Base-by-base conservation (phyloP, 2,888 invertebrate species). In the Mimumesa dahlbomi region DNA sequence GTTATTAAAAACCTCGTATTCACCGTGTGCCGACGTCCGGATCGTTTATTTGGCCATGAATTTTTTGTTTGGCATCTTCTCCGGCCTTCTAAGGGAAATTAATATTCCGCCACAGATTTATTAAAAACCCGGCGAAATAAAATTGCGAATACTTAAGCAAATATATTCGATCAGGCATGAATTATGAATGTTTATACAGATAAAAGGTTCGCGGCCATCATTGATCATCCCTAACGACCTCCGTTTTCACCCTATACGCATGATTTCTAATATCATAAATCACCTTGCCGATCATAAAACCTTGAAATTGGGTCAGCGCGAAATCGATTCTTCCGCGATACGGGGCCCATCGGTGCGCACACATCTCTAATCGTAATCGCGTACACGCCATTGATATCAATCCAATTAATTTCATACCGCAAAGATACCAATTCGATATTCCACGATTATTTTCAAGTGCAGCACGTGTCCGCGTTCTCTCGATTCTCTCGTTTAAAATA, bases 141-240 rank as follows among this genome's bases (percentile, higher is more conserved):
- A 43, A 49, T 22, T 38, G 19, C 4, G 18, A 49, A 64, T 57
- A 38, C 34, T 36, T 46, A 6, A 19, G 25, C 21, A 46, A 50
- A 57, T 58, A 50, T 50, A 58, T 57, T 58, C 50, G 45, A 64
- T 42, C 48, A 34, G n/a, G 14, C 31, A 48, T 59, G 59, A 59
- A 66, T 66, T 66, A 48, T 59, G 29, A 65, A 65, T 53, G 52
- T 61, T 54, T 66, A 21, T 43, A 21, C 14, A 21, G 48, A 19
- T 14, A 46, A 45, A 34, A 64, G 53, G 22, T 46, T 29, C 59
- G 22, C 48, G 16, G 31, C 34, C 42, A 29, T 53, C 59, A 59
- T 66, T 66, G 66, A 54, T 61, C 66, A 61, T 49, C 21, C 31
- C 16, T 52, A 52, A 58, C 25, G 38, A 61, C 43, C 19, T 29